Evolutionary conservation across 2,113 vertebrate species (phyloP).

Genomic region (Platycercus adscitus): DNA sequence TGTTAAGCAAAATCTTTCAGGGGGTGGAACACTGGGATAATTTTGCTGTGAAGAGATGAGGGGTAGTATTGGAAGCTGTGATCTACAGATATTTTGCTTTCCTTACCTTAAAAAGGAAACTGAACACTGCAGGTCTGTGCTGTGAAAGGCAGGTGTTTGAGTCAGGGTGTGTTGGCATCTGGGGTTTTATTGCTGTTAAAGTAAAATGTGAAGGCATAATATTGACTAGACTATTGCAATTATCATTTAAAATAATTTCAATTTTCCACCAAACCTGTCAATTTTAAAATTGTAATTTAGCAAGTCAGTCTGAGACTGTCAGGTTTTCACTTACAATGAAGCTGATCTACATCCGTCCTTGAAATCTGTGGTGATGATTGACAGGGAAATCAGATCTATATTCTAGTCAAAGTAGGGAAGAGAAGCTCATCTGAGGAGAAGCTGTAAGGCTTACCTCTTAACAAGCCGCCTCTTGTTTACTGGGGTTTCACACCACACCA

Average conservation of each 20-base stretch:
- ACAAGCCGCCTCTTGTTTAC: background rate
- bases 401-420: background rate
- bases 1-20: background rate
- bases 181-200: background rate
- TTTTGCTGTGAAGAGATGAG: background rate
- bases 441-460: background rate
- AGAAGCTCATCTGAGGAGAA: background rate
- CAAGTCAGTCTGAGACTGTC: background rate
- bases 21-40: background rate
- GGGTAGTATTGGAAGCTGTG: background rate
- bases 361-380: background rate
- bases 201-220: slow-evolving; percentile 2
- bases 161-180: background rate
- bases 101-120: background rate
- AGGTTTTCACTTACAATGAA: slow-evolving; percentile 24
- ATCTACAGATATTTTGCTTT: background rate
- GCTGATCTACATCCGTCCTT: slow-evolving; percentile 10
- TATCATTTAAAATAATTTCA: background rate
- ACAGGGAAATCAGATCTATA: background rate
- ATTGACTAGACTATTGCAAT: slow-evolving; percentile 40
- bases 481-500: background rate
- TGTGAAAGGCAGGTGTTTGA: background rate
- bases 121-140: background rate
- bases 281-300: background rate
- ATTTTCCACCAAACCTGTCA: slow-evolving; percentile 26